Evolutionary conservation across 2,888 invertebrate species (phyloP).

Genomic region (Lithodes maja): DNA sequence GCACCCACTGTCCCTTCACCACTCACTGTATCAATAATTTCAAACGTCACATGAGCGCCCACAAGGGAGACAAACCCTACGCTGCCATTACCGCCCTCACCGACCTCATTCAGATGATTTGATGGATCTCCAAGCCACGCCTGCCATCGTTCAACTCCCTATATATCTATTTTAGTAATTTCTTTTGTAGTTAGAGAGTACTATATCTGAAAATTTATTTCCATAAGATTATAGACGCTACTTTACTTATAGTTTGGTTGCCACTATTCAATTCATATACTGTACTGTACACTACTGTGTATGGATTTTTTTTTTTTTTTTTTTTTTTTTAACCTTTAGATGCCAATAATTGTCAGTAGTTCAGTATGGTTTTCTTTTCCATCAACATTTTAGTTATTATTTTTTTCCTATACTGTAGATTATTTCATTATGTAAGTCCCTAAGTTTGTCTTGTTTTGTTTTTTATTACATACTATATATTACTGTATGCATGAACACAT

Average conservation of each 20-base stretch:
- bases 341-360: no score
- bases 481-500: not conserved
- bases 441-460: no score
- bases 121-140: not conserved
- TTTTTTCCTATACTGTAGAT: no score
- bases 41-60: slow-evolving; percentile 58
- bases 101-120: slow-evolving; percentile 36
- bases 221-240: no score
- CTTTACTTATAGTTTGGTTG: no score
- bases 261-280: no score
- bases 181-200: not conserved
- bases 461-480: not conserved
- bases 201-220: not conserved
- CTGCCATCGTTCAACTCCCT: not conserved
- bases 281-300: no score
- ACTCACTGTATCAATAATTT: slow-evolving; percentile 55
- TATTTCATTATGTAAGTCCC: no score
- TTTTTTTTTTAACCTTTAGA: no score
- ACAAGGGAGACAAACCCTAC: slow-evolving; percentile 64
- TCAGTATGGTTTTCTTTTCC: no score
- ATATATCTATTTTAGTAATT: not conserved
- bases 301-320: no score
- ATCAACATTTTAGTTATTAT: no score
- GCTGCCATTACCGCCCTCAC: slow-evolving; percentile 62
- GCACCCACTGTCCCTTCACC: slow-evolving; percentile 56